Base-by-base conservation (phyloP, 92 coral and sea anemone genomes). In the Bergia puertoricense region DNA sequence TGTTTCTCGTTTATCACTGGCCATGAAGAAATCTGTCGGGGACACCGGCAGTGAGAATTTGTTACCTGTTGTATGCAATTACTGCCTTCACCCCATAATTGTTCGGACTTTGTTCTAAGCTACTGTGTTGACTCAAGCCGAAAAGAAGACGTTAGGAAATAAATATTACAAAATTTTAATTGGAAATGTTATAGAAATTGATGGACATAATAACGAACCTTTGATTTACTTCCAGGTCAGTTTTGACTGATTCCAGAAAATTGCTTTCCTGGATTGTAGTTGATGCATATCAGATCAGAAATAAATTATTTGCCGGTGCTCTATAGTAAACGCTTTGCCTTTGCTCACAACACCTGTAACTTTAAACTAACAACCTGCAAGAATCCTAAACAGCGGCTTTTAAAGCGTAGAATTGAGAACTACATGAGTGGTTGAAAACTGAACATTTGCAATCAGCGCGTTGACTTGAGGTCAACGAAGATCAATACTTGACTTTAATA, bases 281-380 rank as follows among this genome's bases (percentile, higher is more conserved):
- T 83, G 86, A 69, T 83, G 77, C 87, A 71, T 84, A 50, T 69
- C 54, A 71, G 68, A 80, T 80, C 48, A 84, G 22, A 36, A 84
- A 18, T 51, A 51, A 14, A 36, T 75, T 44, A 16, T 38, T 44
- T 20, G 39, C 87, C n/a, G 87, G 87, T 84, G 87, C 41, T 71
- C 39, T n/a, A 71, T 84, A 44, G 45, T 84, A 18, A 45, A 69
- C 46, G 41, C 23, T 71, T 9, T 54, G 23, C 71, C 67, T 23
- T 69, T 69, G 54, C 77, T 71, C 45, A 84, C 45, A 69, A 84
- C 39, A 84, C 87, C 87, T 45, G 87, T 16, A 44, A 37, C 54
- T 84, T 71, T 22, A 72, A 84, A 45, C 22, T 43, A 11, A 30
- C 56, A 66, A 84, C 87, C 87, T 71, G 79, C 66, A 5, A 36